Evolutionary conservation across 2,888 invertebrate genomes (phyloP), one percentile per base, ranked within the genome.

Genomic region (Pediacus dermestoides): DNA sequence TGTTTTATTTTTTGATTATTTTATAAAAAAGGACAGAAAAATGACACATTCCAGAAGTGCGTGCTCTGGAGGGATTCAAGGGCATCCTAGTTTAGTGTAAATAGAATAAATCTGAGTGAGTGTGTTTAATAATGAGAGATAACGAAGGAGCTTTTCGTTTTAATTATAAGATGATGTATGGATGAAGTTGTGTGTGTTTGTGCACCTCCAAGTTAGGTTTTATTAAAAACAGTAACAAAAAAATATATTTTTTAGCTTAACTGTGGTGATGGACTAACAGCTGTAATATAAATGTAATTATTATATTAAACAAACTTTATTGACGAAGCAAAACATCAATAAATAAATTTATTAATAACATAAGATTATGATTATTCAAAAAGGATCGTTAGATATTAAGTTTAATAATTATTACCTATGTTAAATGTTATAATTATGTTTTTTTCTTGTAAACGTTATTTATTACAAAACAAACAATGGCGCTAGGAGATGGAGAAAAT

Each of bases 11-110:
- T 54, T 47, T 49, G 41, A 51, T 53, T 31, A 14, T 16, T 31
- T 31, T 26, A n/a, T 4, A 26, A 9, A n/a, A 4, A 26, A 26
- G 9, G 9, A 7, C n/a, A n/a, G n/a, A n/a, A 26, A 26, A 7
- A 10, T 9, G 23, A 66, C 64, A 70, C 70, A 71, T 71, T 71
- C 71, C 71, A 70, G 67, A 64, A 60, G 51, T 18, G 6, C 21
- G 60, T 66, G 68, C 66, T 68, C 68, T 68, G 65, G 66, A 66
- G 70, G 70, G 70, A 70, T 71, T 66, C 61, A 68, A 67, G 70
- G 70, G 71, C 71, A 71, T 71, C 68, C 59, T 66, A 66, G 58
- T 35, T 38, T 58, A 58, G 30, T 16, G 28, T 16, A n/a, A 30
- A 30, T 30, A 14, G 14, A 28, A 35, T 9, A 12, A 14, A 33